Conservation (phyloP, 2,888 invertebrate genomes). For the Junonia oenone region DNA sequence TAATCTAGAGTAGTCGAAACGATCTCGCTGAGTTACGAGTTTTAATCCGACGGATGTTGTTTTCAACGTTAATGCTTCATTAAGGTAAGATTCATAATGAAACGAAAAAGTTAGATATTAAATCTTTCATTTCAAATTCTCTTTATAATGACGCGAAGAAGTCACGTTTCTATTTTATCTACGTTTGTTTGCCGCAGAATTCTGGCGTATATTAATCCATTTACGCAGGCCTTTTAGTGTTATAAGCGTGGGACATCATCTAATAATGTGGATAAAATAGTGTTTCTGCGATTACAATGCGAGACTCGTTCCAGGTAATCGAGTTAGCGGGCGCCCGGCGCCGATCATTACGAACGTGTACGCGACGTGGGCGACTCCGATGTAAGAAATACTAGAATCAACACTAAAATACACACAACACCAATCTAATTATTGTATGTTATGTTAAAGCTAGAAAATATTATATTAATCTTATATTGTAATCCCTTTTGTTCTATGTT, state of each 20-base stretch:
- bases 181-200: not conserved
- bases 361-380: constrained; percentile 45
- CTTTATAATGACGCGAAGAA: not conserved
- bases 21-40: constrained; percentile 30
- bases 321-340: constrained; percentile 65
- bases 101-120: not conserved
- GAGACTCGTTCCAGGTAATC: constrained; percentile 67
- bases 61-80: constrained; percentile 23
- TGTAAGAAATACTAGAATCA: constrained; percentile 19
- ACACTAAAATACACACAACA: too few species aligned
- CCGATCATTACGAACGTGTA: constrained; percentile 51
- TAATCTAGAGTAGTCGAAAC: constrained; percentile 41
- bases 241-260: constrained; percentile 32
- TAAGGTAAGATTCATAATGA: constrained; percentile 15
- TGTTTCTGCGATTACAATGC: constrained; percentile 64
- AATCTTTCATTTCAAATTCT: not conserved
- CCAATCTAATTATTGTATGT: too few species aligned
- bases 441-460: too few species aligned
- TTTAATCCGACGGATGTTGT: constrained; percentile 29
- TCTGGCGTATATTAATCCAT: constrained; percentile 26
- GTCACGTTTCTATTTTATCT: too few species aligned
- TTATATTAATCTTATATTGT: too few species aligned
- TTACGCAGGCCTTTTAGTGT: constrained; percentile 30
- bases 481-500: too few species aligned
- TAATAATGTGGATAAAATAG: constrained; percentile 65